A percentile compares a stretch with the other conserved stretches of the same genome.
Evolutionary conservation across 2,113 vertebrate genomes (phyloP).

Genomic region (Nibea coibor): DNA sequence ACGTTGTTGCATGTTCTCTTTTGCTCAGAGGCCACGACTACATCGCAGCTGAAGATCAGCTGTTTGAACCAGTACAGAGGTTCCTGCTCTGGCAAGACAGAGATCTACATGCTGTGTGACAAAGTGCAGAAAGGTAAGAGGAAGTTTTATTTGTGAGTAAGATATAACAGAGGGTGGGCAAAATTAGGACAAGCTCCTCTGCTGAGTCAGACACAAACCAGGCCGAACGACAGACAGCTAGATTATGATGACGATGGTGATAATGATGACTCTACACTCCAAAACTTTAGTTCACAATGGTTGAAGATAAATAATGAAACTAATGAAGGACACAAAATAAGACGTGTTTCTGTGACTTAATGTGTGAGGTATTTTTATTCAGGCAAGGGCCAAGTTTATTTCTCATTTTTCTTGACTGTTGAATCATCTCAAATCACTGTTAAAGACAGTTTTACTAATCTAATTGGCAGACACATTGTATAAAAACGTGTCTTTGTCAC

Average conservation of each 20-base stretch:
- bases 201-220: not conserved
- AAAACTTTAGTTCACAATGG: not conserved
- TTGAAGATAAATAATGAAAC: not conserved
- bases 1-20: conserved; percentile 13
- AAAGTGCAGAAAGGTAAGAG: conserved; percentile 95
- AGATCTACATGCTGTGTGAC: conserved; percentile 94
- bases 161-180: not conserved
- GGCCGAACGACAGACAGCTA: not conserved
- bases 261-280: not conserved
- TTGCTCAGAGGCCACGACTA: conserved; percentile 91
- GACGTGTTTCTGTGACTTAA: not conserved
- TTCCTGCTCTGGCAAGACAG: conserved; percentile 88
- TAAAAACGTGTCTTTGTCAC: not conserved
- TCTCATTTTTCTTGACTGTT: not conserved
- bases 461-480: not conserved
- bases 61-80: conserved; percentile 89
- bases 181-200: not conserved
- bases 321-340: not conserved
- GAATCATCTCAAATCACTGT: not conserved
- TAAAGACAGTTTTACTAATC: not conserved
- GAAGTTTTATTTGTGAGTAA: no score
- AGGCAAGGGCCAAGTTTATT: no score
- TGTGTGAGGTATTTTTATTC: not conserved
- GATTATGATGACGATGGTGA: not conserved
- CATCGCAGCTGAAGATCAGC: conserved; percentile 92